Base-by-base conservation (phyloP, 2,888 invertebrate species). In the Oscheius sp. region DNA sequence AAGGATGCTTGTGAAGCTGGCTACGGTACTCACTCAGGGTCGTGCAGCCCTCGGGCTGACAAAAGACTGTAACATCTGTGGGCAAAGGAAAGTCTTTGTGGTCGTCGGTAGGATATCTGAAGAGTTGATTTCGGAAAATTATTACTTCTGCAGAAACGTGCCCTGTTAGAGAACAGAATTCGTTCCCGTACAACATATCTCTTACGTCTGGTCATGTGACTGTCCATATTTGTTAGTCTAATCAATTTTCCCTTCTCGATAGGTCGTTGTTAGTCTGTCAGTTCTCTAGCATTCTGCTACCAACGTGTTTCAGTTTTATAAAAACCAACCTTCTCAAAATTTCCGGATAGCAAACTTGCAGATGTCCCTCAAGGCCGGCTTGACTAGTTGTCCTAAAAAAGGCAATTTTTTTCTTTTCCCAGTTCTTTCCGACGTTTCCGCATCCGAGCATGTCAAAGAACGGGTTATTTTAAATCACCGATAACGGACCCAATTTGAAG, bases 31-130 rank as follows among this genome's bases (percentile, higher is more conserved):
- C 51, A 82, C 96, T 95, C 78, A 95, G 94, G 78, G 91, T 91
- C 70, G 91, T 94, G 90, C 98, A 99, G 73, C 99, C 99, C 91
- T 99, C 99, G 1, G 99, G 99, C 90, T 99, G 99, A 89, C 99
- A 99, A 91, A 99, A 99, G 91, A 96, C 98, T 37, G 98, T 96
- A 93, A 99, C 97, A 90, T 99, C 99, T 89, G 96, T 92, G 0
- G 99, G 97, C 87, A 99, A 92, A 0, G 95, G 94, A 90, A 99
- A 99, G 91, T 99, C 99, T 70, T 90, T 89, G 84, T 91, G 91
- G 82, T 91, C 91, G 72, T 91, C 90, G 13, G 90, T 86, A 0
- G 91, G 91, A 81, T 91, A 91, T 13, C 91, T 93, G 32, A 98
- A 98, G 11, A 11, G 11, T 51, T 21, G n/a, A 2, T 13, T 21